Evolutionary conservation across 2,888 invertebrate species (phyloP).

Genomic region (Temnothorax ravouxi): DNA sequence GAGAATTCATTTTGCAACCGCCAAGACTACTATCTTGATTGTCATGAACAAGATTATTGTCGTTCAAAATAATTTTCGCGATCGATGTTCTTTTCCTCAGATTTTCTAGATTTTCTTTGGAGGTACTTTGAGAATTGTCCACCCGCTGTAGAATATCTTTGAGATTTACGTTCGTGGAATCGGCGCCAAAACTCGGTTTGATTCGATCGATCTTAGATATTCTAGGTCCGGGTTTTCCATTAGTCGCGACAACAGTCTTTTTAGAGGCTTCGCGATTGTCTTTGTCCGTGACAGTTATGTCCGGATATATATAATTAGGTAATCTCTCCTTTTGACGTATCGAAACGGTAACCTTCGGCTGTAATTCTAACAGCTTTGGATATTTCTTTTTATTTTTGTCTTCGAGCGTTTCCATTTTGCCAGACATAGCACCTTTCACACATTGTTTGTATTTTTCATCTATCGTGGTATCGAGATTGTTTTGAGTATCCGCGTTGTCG

Average conservation of each 20-base stretch:
- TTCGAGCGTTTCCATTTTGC: conserved; percentile 29
- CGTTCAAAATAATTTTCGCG: conserved; percentile 83
- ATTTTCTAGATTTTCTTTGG: conserved; percentile 83
- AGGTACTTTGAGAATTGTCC: conserved; percentile 77
- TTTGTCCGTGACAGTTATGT: conserved; percentile 50
- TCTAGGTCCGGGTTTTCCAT: conserved; percentile 50
- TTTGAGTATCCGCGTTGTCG: conserved; percentile 46
- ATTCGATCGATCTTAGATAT: conserved; percentile 45
- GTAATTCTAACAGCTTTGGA: conserved; percentile 35
- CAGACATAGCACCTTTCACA: conserved; percentile 79
- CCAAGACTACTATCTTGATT: conserved; percentile 68
- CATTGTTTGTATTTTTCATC: conserved; percentile 85
- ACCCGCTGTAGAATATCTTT: conserved; percentile 83
- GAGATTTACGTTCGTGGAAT: conserved; percentile 80
- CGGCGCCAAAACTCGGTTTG: conserved; percentile 61
- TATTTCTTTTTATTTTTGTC: conserved; percentile 10
- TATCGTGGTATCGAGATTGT: conserved; percentile 79
- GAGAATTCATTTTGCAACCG: conserved; percentile 49
- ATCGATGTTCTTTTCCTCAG: conserved; percentile 82
- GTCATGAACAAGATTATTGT: conserved; percentile 75
- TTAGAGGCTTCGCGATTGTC: conserved; percentile 43
- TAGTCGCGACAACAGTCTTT: conserved; percentile 22
- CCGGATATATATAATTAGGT: conserved; percentile 71
- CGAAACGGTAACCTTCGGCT: not conserved
- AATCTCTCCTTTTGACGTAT: conserved; percentile 70